phyloP scores from a whole-genome alignment of 92 coral and sea anemone species.

The Palythoa caribaeorum region DNA sequence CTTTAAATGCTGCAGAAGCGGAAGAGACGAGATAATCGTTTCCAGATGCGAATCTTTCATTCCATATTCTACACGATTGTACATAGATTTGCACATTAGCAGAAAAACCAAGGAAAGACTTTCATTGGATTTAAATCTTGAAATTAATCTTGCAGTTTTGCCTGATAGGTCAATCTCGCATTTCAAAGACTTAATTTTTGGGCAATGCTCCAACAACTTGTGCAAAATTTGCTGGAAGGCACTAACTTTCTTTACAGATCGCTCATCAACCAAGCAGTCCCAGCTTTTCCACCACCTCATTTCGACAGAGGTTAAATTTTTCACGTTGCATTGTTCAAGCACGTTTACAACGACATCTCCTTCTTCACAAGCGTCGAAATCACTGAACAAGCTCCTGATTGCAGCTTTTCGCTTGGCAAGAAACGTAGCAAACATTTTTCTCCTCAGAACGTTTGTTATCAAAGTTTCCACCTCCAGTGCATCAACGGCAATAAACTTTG shows the following conservation, averaged over 20 bases:
- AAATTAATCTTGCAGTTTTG: conserved; percentile 58
- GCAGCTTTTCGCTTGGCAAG: conserved; percentile 66
- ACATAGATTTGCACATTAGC: background rate
- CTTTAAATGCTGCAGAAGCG: conserved; percentile 61
- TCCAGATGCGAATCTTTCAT: conserved; percentile 27
- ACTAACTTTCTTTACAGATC: background rate
- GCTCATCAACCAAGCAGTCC: conserved; percentile 12
- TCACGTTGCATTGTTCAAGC: conserved; percentile 59
- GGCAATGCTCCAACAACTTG: conserved; percentile 39
- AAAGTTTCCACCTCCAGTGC: background rate
- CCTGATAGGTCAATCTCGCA: conserved; percentile 61
- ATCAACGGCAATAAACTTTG: conserved; percentile 6
- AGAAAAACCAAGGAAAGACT: conserved; percentile 51
- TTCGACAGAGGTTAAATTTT: conserved; percentile 50
- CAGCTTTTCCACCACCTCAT: conserved; percentile 55
- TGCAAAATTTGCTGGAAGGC: conserved; percentile 49
- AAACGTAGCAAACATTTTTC: conserved; percentile 59
- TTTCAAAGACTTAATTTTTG: conserved; percentile 49
- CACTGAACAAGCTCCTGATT: conserved; percentile 51
- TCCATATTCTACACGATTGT: background rate
- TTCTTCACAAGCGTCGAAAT: conserved; percentile 60
- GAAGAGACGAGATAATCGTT: conserved; percentile 51
- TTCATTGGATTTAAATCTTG: conserved; percentile 55
- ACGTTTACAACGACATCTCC: conserved; percentile 41
- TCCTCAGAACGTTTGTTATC: conserved; percentile 43